Conservation (phyloP, 1,140 invertebrate genomes). For the Pararge aegeria region DNA sequence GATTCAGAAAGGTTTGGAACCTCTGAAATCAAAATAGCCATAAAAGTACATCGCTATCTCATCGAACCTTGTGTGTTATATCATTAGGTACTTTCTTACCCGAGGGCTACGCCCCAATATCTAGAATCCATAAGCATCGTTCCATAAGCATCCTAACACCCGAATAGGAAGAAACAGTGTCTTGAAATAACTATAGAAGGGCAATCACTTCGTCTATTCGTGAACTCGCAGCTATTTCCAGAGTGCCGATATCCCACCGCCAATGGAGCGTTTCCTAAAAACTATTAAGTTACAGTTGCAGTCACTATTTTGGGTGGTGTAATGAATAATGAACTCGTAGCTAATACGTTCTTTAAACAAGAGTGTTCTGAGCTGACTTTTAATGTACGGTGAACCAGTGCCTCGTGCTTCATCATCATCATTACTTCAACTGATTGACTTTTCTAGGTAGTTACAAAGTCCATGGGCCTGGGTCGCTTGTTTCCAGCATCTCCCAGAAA, state of each 20-base stretch:
- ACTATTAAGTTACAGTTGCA: conserved; percentile 32
- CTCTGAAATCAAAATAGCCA: too few species aligned
- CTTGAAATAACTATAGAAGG: conserved; percentile 66
- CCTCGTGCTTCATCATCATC: too few species aligned
- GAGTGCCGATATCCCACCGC: conserved; percentile 29
- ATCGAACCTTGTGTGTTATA: not conserved
- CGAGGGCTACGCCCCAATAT: not conserved
- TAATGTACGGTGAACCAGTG: too few species aligned
- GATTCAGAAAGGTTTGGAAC: too few species aligned
- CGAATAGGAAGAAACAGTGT: conserved; percentile 29
- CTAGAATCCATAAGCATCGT: not conserved
- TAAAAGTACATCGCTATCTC: conserved; percentile 3
- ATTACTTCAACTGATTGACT: too few species aligned
- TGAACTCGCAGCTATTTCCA: conserved; percentile 66
- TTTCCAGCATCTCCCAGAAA: too few species aligned
- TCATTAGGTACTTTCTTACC: not conserved
- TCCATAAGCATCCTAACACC: conserved; percentile 18
- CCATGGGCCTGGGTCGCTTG: too few species aligned
- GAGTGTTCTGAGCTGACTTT: too few species aligned
- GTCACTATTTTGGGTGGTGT: conserved; percentile 3
- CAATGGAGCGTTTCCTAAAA: conserved; percentile 39
- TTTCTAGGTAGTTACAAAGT: too few species aligned
- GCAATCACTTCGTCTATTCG: conserved; percentile 68
- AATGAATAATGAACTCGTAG: conserved; percentile 3
- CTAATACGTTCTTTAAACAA: not conserved